Evolutionary conservation across 2,888 invertebrate genomes (phyloP).

Genomic region (Arge pagana): DNA sequence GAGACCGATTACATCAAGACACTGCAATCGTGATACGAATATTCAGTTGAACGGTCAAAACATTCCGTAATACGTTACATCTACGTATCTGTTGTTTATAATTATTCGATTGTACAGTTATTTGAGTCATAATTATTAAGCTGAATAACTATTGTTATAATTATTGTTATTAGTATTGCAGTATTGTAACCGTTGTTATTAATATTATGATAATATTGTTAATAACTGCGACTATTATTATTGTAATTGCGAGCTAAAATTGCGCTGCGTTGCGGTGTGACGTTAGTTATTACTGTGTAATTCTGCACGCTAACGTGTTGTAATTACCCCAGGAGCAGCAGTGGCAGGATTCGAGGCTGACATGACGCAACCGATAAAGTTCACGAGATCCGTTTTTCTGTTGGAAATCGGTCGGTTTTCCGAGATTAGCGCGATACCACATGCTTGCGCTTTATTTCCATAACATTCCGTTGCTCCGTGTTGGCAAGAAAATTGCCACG

Average conservation of each 20-base stretch:
- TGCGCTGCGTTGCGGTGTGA: no score
- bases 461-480: constrained; percentile 61
- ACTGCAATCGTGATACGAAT: constrained; percentile 46
- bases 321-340: constrained; percentile 43
- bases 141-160: no score
- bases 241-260: no score
- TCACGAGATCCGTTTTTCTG: constrained; percentile 28
- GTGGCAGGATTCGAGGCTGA: constrained; percentile 37
- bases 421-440: constrained; percentile 55
- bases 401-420: constrained; percentile 31
- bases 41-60: constrained; percentile 30
- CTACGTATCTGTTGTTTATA: no score
- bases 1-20: constrained; percentile 45
- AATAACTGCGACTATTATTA: no score
- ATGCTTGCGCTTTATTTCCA: constrained; percentile 62
- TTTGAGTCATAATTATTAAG: no score
- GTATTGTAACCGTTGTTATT: no score
- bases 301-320: no score
- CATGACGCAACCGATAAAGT: constrained; percentile 59
- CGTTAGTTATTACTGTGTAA: no score
- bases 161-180: no score
- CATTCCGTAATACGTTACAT: constrained; percentile 29
- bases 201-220: no score
- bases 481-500: constrained; percentile 58
- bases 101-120: no score